Evolutionary conservation across 2,888 invertebrate species (phyloP), one percentile per base, ranked within the genome.

Genomic region (Ornithoptera priamus): DNA sequence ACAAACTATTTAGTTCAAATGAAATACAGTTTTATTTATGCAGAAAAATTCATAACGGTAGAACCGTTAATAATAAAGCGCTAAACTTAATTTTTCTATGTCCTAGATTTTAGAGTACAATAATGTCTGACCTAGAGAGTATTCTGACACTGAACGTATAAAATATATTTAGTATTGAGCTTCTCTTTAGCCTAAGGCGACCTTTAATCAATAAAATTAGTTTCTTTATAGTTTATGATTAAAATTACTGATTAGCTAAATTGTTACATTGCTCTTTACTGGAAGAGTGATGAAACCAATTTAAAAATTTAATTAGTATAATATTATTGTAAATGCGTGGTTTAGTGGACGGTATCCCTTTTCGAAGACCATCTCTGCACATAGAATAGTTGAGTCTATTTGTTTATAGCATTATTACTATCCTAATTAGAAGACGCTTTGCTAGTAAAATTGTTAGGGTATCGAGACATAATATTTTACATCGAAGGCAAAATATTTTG

Each of bases 81-180:
- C 18, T 50, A 22, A 24, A 50, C n/a, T 18, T 17, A 62, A 15
- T 24, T 56, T 53, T 30, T 56, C n/a, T 12, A 39, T 22, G 56
- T 53, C 8, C 53, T 56, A 63, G 56, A 63, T 63, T 36, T 36
- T 30, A 56, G 24, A 36, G 56, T 18, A 50, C 62, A 24, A 56
- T n/a, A 63, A 63, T 18, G 63, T 56, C 53, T 63, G 63, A 63
- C 56, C 63, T 56, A 36, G 36, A 53, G 20, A 17, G 15, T 24
- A 17, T 22, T 62, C 15, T 61, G 5, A 36, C 30, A 18, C 5
- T 30, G 17, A 59, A 61, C 39, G 22, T 39, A 7, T 18, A 39
- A 7, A 10, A 61, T 61, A 17, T 39, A 60, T 60, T 60, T 30
- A 5, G n/a, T 17, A 18, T 30, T 30, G 30, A 30, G 3, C 30